Evolutionary conservation across 1,140 invertebrate species (phyloP).

Genomic region (Saccostrea echinata): DNA sequence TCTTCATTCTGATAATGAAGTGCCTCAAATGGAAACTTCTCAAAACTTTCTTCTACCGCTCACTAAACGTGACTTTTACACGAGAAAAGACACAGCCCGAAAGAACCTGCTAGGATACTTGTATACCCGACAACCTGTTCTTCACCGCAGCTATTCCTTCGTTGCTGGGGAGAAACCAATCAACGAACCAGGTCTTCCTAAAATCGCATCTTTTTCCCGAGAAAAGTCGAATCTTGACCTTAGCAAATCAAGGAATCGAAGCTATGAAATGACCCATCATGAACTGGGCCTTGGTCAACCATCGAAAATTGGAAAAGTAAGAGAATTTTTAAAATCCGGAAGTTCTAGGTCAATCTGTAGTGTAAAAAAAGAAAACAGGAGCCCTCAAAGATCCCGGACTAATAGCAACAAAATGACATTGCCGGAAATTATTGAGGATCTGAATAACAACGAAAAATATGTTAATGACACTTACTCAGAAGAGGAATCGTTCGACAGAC

Average conservation of each 20-base stretch:
- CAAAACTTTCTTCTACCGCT: not conserved
- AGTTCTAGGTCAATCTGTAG: not conserved
- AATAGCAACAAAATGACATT: slow-evolving; percentile 32
- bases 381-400: slow-evolving; percentile 10
- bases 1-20: slow-evolving; percentile 13
- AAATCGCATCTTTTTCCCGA: slow-evolving; percentile 16
- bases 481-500: not conserved
- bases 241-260: slow-evolving; percentile 21
- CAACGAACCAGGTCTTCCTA: slow-evolving; percentile 38
- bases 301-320: slow-evolving; percentile 3
- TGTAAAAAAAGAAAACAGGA: not conserved
- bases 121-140: slow-evolving; percentile 34
- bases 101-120: slow-evolving; percentile 28
- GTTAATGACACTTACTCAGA: not conserved
- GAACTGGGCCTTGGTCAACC: not conserved
- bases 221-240: slow-evolving; percentile 9
- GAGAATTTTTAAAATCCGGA: slow-evolving; percentile 12
- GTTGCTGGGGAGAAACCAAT: slow-evolving; percentile 32
- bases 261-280: not conserved
- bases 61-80: slow-evolving; percentile 26
- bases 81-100: slow-evolving; percentile 35
- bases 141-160: slow-evolving; percentile 41
- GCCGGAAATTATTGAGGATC: slow-evolving; percentile 32
- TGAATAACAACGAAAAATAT: slow-evolving; percentile 16
- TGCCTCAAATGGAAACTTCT: not conserved